Conservation (phyloP, 2,113 vertebrate genomes). For the Cynopterus brachyotis region DNA sequence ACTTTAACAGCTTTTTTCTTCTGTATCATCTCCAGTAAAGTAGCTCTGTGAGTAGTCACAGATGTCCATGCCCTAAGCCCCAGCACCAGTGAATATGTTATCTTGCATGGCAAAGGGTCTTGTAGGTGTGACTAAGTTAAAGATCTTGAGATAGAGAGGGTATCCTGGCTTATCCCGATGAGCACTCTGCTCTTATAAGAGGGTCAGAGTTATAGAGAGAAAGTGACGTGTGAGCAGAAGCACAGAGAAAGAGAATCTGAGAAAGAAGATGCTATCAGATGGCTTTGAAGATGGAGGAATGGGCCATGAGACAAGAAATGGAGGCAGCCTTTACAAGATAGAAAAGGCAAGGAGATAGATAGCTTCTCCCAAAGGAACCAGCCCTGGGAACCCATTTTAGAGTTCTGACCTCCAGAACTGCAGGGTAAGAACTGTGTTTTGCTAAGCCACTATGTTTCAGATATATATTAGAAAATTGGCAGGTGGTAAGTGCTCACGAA, state of each 20-base stretch:
- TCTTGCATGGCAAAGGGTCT: background rate
- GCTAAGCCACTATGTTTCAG: background rate
- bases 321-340: background rate
- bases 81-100: background rate
- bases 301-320: rapidly evolving
- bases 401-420: background rate
- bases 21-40: background rate
- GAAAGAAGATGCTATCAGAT: background rate
- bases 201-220: background rate
- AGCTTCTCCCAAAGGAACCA: background rate
- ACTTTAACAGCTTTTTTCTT: background rate
- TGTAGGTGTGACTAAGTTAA: background rate
- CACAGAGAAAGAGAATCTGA: background rate
- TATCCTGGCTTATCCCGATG: background rate
- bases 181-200: background rate
- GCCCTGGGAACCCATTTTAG: too few species aligned
- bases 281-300: background rate
- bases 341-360: background rate
- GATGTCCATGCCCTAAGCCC: too few species aligned
- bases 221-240: background rate
- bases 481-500: background rate
- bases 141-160: background rate
- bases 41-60: background rate
- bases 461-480: background rate
- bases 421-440: background rate